phyloP scores from a whole-genome alignment of 2,113 vertebrate species.

The Chitala chitala region DNA sequence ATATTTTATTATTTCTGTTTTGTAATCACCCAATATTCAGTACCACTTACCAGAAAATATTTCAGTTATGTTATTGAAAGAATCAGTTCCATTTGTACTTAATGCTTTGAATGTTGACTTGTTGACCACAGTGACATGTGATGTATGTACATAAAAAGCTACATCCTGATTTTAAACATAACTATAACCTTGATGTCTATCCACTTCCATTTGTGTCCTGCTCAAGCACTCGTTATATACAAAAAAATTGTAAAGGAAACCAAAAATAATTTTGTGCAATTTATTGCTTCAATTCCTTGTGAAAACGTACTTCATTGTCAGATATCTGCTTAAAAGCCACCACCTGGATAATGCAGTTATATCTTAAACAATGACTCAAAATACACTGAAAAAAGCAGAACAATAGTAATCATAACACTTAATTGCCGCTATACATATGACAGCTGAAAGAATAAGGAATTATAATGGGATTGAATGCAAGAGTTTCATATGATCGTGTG shows the following conservation, averaged over 20 bases:
- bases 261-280: not conserved
- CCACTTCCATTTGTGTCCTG: too few species aligned
- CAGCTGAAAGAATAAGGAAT: not conserved
- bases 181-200: too few species aligned
- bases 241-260: not conserved
- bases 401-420: not conserved
- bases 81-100: too few species aligned
- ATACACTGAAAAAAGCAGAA: not conserved
- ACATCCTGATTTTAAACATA: too few species aligned
- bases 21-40: too few species aligned
- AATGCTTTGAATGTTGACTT: too few species aligned
- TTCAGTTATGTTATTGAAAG: too few species aligned
- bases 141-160: too few species aligned
- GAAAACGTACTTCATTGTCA: not conserved
- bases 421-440: not conserved
- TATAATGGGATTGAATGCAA: constrained; percentile 11
- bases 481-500: not conserved
- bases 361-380: not conserved
- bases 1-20: too few species aligned
- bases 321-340: not conserved
- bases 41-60: not conserved
- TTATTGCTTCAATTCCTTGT: not conserved
- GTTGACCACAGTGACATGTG: too few species aligned
- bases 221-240: too few species aligned
- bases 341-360: not conserved